A percentile compares a stretch with the other conserved stretches of the same genome.
phyloP scores from a whole-genome alignment of 2,113 vertebrate genomes.

The Paracanthobrama guichenoti region DNA sequence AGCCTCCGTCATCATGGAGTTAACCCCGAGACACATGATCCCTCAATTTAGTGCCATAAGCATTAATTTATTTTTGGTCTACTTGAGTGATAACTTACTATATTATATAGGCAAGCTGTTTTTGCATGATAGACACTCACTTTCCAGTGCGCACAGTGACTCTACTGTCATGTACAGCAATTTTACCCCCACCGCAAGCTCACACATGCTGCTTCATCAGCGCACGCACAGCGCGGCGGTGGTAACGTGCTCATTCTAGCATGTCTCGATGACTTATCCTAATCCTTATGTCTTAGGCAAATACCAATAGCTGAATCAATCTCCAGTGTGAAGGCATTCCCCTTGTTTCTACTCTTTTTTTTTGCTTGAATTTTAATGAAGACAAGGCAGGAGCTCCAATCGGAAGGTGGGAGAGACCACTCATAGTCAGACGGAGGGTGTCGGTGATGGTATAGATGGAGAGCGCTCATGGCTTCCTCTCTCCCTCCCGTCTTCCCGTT shows the following conservation, averaged over 20 bases:
- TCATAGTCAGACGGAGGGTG: constrained; percentile 67
- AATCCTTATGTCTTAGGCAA: constrained; percentile 53
- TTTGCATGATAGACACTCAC: neutral
- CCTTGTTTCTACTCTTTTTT: constrained; percentile 53
- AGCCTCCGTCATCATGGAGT: neutral
- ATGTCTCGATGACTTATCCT: constrained; percentile 40
- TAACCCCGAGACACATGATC: neutral
- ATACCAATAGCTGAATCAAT: constrained; percentile 63
- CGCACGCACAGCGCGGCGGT: constrained; percentile 26
- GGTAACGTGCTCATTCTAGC: constrained; percentile 46
- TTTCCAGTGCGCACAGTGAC: constrained; percentile 24
- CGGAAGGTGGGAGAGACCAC: constrained; percentile 68
- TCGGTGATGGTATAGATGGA: constrained; percentile 66
- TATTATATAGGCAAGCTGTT: constrained; percentile 5
- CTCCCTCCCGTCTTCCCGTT: constrained; percentile 32
- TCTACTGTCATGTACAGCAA: constrained; percentile 42
- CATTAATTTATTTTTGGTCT: neutral
- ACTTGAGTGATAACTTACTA: neutral
- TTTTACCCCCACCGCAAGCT: constrained; percentile 44
- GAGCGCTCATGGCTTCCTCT: constrained; percentile 46
- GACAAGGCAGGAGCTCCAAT: constrained; percentile 66
- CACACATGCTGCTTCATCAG: constrained; percentile 31
- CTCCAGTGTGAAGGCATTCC: constrained; percentile 58
- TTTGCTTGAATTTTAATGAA: constrained; percentile 66
- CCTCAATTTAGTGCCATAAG: neutral